Base-by-base conservation (phyloP, 1,140 invertebrate species). In the Apis laboriosa region DNA sequence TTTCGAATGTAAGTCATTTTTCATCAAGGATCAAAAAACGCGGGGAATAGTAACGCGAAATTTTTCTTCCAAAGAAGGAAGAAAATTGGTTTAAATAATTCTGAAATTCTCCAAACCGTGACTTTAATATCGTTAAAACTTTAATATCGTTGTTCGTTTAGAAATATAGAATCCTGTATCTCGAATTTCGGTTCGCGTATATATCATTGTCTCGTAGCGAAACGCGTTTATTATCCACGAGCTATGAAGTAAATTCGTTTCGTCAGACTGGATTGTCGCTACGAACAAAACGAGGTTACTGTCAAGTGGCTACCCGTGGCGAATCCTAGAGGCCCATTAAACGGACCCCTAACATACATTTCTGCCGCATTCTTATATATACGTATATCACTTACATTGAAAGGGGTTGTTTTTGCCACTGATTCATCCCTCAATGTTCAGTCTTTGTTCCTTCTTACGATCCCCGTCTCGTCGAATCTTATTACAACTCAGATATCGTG, bases 291-390 rank as follows among this genome's bases (percentile, higher is more conserved):
- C 84, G 75, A 88, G 71, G 74, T 92, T 92, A 92, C 68, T 79
- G 86, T 89, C 90, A 85, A 92, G 91, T 92, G 91, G 91, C 86
- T 88, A 78, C 91, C 91, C 91, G 84, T 90, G 63, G 90, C 86
- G 91, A 92, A 91, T 92, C 84, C 56, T 82, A 77, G 80, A 88
- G 82, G 56, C 67, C 90, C 86, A 90, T 91, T 88, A 89, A 90
- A 90, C 75, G 71, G 74, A 80, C 85, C 90, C 89, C 77, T 13
- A 64, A 51, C 60, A 77, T 68, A 72, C 61, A 72, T 49, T 71
- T 34, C 83, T 51, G 9, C n/a, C 64, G 60, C 68, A 79, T 87
- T 87, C 87, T 87, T 83, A 67, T 76, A 81, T 70, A 67, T 21
- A 49, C 58, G 84, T 70, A 64, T 24, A 49, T 61, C 28, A 58